These are phyloP conservation scores for Hyla sarda DNA, from an alignment of 2,113 vertebrate genomes.

Conservation along the genomic window DNA sequence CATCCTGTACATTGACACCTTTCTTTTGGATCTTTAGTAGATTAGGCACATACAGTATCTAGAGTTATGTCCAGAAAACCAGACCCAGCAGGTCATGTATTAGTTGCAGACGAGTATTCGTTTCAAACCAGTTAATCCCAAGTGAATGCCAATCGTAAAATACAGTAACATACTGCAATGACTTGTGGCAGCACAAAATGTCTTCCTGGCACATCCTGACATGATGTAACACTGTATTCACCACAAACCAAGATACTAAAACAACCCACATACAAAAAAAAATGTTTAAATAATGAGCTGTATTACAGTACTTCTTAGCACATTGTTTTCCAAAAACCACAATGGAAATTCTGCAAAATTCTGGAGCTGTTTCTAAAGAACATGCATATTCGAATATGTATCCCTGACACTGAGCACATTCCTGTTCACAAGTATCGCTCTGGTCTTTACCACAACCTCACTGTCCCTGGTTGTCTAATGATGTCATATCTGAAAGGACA, in stretches of 20 bases:
- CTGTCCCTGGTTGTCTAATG: constrained; percentile 37
- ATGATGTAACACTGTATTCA: not conserved
- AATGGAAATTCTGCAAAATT: not conserved
- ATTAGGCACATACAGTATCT: not conserved
- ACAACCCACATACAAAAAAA: not conserved
- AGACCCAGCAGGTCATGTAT: not conserved
- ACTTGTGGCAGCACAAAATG: constrained; percentile 1
- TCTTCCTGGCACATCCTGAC: constrained; percentile 12
- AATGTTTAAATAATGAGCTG: not conserved
- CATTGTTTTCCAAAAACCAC: not conserved
- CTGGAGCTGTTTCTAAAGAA: not conserved
- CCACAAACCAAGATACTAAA: not conserved
- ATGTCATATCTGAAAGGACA: constrained; percentile 54
- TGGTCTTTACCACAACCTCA: not conserved
- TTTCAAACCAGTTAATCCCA: constrained; percentile 19
- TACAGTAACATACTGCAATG: not conserved
- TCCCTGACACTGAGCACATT: not conserved
- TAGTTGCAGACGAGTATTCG: constrained; percentile 25
- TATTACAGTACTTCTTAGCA: not conserved
- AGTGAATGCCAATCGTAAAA: not conserved
- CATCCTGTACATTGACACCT: not conserved
- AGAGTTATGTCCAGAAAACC: not conserved
- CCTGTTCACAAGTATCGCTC: not conserved
- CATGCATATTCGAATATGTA: too few species aligned
- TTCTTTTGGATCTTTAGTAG: not conserved